Evolutionary conservation across 2,888 invertebrate genomes (phyloP), one percentile per base, ranked within the genome.

Genomic region (Thymelicus acteon): DNA sequence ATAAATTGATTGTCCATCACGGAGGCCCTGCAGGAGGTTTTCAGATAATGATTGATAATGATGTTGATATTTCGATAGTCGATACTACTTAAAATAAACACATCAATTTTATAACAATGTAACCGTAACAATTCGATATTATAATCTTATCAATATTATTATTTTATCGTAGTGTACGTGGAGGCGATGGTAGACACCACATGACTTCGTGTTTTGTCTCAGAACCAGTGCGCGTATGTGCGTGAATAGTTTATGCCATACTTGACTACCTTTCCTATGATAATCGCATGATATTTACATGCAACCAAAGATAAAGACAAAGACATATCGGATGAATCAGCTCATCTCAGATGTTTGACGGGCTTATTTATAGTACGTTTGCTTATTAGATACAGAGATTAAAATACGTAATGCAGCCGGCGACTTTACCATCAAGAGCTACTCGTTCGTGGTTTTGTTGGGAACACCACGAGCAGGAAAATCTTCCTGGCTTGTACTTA

Each of bases 21-120:
- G 8, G 44, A 44, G 15, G 49, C 15, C 49, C 6, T 15, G 7
- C 24, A n/a, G 10, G 24, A 24, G 54, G 54, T 54, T 44, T 5
- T 10, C 54, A 24, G 54, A 54, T 54, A 54, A 54, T 24, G 7
- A 54, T 24, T 54, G 54, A 54, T 54, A 54, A 54, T 54, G 4
- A 4, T 54, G 54, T 54, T 54, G 24, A 54, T 54, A 54, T 54
- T 24, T 15, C 24, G 4, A 5, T 48, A 7, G 19, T 54, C 2
- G 5, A 44, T 54, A 54, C 19, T 19, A 19, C 19, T 19, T 24
- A 13, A 40, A 15, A 49, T 37, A n/a, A 52, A 52, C 10, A 10
- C 39, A 10, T 63, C 66, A 24, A 54, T 24, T 54, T 49, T 47
- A 10, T 31, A 65, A 37, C 39, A 37, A 54, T 8, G 19, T 44